A percentile compares a stretch with the other conserved stretches of the same genome.
Conservation (phyloP, 2,888 invertebrate species). For the Agrilus cyanescens region DNA sequence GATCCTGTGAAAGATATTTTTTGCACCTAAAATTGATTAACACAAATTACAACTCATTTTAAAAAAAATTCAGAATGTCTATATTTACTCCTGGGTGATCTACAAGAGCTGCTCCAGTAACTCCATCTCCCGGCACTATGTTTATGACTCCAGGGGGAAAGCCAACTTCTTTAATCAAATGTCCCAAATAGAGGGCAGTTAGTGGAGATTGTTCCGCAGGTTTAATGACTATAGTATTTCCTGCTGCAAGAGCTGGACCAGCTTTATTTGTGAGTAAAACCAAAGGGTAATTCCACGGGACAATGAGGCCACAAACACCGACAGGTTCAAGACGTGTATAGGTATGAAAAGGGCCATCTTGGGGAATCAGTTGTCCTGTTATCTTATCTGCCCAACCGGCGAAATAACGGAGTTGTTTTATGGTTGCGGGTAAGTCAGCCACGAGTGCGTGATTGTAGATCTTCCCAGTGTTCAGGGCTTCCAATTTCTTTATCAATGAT, state of each 20-base stretch:
- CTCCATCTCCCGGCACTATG: constrained; percentile 79
- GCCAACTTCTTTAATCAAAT: constrained; percentile 78
- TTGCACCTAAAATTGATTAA: constrained; percentile 45
- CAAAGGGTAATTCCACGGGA: constrained; percentile 90
- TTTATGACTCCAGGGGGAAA: constrained; percentile 89
- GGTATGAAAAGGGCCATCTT: constrained; percentile 68
- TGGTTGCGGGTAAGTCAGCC: constrained; percentile 50
- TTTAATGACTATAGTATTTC: constrained; percentile 77
- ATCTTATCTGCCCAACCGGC: constrained; percentile 94
- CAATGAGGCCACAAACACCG: constrained; percentile 90
- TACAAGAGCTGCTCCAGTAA: constrained; percentile 69
- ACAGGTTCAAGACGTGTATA: constrained; percentile 87
- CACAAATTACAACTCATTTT: not conserved
- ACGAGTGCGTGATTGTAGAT: constrained; percentile 62
- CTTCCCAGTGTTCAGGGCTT: constrained; percentile 92
- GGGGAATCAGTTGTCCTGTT: constrained; percentile 58
- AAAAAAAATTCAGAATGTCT: not conserved
- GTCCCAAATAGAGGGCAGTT: constrained; percentile 79
- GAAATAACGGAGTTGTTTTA: constrained; percentile 66
- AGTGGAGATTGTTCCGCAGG: constrained; percentile 93
- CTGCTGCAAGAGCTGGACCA: constrained; percentile 59
- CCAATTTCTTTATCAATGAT: constrained; percentile 58
- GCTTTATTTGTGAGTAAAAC: constrained; percentile 96
- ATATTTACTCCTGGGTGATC: constrained; percentile 41
- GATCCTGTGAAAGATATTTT: constrained; percentile 93